Conservation (phyloP, 1,140 invertebrate species). For the Drosophila parvula region DNA sequence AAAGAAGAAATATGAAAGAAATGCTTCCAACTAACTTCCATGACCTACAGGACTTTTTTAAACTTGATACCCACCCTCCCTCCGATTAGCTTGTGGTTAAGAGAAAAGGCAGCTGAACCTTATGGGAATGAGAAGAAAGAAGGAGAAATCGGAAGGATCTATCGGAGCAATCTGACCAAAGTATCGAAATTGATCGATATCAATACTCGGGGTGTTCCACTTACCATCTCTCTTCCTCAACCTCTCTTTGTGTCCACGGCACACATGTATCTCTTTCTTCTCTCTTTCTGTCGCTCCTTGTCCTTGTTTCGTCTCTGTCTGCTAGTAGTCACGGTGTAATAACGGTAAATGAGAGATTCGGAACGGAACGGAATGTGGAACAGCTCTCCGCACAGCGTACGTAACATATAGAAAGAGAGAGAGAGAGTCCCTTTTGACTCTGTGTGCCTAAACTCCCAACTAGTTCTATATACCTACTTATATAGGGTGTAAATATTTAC, state of each 20-base stretch:
- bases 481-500: constrained; percentile 48
- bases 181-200: not conserved
- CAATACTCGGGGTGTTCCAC: not conserved
- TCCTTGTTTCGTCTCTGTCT: constrained; percentile 31
- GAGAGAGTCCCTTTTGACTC: constrained; percentile 14
- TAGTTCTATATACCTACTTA: constrained; percentile 50
- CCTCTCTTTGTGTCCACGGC: not conserved
- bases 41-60: not conserved
- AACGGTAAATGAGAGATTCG: constrained; percentile 22
- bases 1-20: constrained; percentile 6
- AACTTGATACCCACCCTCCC: constrained; percentile 1
- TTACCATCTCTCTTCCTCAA: constrained; percentile 3
- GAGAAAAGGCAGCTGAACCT: constrained; percentile 6
- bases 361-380: constrained; percentile 23
- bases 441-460: constrained; percentile 45
- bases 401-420: constrained; percentile 23
- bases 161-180: constrained; percentile 1
- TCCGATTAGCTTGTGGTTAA: constrained; percentile 4
- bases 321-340: constrained; percentile 22
- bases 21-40: constrained; percentile 37
- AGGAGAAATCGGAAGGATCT: not conserved
- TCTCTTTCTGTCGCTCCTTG: constrained; percentile 9
- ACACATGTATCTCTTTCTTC: too few species aligned
- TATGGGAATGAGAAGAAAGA: not conserved
- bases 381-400: constrained; percentile 23